Evolutionary conservation across 2,797 vertebrate species (phyloP).

Genomic region (Acropternis orthonyx): DNA sequence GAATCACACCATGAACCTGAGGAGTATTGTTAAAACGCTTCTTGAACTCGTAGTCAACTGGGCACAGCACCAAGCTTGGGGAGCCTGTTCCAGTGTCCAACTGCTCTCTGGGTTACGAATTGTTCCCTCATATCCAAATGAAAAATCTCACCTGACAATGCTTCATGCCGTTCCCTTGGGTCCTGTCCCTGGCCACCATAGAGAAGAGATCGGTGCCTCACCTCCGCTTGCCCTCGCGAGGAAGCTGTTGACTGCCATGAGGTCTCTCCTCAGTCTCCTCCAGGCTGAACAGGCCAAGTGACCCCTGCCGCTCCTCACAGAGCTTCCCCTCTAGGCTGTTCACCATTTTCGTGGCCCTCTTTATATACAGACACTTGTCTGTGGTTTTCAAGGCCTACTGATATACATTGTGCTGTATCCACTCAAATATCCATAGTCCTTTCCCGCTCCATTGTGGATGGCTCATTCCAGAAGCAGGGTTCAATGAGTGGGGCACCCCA

Average conservation of each 20-base stretch:
- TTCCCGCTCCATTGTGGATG: not conserved
- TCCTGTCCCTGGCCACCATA: not conserved
- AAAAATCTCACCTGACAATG: not conserved
- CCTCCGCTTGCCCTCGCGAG: accelerated
- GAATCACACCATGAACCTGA: not conserved
- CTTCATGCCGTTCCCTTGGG: not conserved
- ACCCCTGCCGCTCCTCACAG: not conserved
- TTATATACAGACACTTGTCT: not conserved
- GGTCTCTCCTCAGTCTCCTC: not conserved
- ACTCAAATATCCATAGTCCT: accelerated
- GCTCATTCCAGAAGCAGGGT: not conserved
- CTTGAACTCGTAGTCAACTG: not conserved
- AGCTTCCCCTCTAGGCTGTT: not conserved
- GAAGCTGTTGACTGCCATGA: not conserved
- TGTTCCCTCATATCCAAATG: not conserved
- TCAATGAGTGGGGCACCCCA: not conserved
- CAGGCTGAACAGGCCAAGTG: not conserved
- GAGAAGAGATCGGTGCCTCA: not conserved
- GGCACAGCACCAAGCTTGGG: not conserved
- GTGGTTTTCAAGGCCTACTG: not conserved
- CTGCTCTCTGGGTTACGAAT: not conserved
- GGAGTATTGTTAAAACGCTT: not conserved
- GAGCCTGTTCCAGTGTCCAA: not conserved
- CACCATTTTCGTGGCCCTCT: not conserved
- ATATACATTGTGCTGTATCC: not conserved